Evolutionary conservation across 1,140 invertebrate species (phyloP).

Genomic region (Globodera rostochiensis): DNA sequence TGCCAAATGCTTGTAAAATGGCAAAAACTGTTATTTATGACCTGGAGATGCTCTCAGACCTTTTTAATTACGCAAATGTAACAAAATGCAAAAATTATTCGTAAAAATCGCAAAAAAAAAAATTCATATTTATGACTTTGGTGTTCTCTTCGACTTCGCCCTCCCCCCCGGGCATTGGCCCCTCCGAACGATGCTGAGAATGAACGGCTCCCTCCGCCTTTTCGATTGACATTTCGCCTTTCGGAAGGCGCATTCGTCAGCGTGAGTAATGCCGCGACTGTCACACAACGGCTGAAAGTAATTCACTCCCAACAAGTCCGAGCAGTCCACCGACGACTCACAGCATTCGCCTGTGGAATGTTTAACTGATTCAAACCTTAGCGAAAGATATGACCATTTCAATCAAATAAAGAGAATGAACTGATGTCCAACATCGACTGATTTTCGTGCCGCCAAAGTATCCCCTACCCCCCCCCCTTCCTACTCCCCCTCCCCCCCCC

Average conservation of each 20-base stretch:
- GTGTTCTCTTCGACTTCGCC: too few relatives aligned
- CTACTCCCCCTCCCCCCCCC: too few relatives aligned
- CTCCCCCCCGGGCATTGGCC: too few relatives aligned
- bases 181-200: background rate
- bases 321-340: conserved; percentile 2
- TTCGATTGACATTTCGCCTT: background rate
- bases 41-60: too few relatives aligned
- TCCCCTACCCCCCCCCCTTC: too few relatives aligned
- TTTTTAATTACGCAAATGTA: too few relatives aligned
- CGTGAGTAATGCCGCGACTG: conserved; percentile 15
- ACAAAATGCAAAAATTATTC: background rate
- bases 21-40: background rate
- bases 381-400: background rate
- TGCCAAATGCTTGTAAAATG: background rate
- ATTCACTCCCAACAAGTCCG: background rate
- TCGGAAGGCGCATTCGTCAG: conserved; percentile 7
- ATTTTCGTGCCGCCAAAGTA: too few relatives aligned
- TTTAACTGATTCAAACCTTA: background rate
- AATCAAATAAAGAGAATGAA: background rate
- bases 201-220: background rate
- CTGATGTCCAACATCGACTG: too few relatives aligned
- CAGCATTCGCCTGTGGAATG: conserved; percentile 4
- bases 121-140: too few relatives aligned
- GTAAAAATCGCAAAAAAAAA: background rate
- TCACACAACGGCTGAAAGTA: conserved; percentile 11